phyloP scores from a whole-genome alignment of 2,797 vertebrate genomes.

The Podarcis siculus region DNA sequence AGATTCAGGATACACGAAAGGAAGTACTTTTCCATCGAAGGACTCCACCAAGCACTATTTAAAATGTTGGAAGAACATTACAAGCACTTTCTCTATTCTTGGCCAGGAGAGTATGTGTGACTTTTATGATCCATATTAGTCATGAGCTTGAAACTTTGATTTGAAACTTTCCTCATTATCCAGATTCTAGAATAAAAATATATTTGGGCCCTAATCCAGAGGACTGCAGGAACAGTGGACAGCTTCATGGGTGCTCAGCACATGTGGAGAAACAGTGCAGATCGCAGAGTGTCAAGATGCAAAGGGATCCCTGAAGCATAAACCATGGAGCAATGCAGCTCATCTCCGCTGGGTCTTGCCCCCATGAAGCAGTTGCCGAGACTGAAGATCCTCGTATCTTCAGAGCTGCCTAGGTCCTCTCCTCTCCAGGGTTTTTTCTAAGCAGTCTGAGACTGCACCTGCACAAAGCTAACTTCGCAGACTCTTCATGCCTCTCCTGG shows the following conservation, averaged over 20 bases:
- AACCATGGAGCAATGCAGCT: no score
- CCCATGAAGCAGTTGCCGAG: no score
- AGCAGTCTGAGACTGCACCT: no score
- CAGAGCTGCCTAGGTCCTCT: no score
- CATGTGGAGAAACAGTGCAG: constrained; percentile 2
- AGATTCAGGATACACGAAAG: no score
- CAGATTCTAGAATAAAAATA: not conserved
- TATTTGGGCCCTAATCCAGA: not conserved
- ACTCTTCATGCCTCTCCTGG: no score
- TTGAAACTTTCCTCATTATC: constrained; percentile 62
- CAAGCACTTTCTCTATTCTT: constrained; percentile 50
- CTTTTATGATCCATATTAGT: constrained; percentile 54
- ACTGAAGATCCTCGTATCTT: no score
- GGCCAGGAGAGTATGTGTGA: constrained; percentile 45
- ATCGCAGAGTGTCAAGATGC: not conserved
- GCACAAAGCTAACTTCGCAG: no score
- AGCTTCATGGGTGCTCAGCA: constrained; percentile 3
- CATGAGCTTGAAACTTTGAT: constrained; percentile 25
- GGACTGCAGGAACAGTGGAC: constrained; percentile 35
- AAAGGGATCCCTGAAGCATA: not conserved
- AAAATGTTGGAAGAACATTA: constrained; percentile 61
- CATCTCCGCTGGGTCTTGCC: no score
- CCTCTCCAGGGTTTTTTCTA: no score
- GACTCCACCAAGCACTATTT: constrained; percentile 54
- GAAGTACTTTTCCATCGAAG: not conserved